phyloP scores from a whole-genome alignment of 2,113 vertebrate species.

The Pteropus alecto region DNA sequence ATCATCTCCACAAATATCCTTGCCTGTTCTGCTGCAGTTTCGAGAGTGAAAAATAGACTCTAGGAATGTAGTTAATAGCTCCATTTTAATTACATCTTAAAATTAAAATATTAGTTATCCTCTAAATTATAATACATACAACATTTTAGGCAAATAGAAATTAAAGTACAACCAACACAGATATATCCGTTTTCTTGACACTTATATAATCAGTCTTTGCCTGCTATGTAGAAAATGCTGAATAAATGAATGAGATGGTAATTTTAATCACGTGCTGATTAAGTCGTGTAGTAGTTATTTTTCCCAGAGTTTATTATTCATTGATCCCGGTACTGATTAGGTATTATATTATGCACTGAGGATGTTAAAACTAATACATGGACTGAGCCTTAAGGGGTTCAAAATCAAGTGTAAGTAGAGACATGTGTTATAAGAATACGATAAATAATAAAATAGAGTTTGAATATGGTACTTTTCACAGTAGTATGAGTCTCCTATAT shows the following conservation, averaged over 20 bases:
- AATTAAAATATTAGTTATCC: neutral
- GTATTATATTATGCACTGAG: neutral
- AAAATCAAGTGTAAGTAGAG: neutral
- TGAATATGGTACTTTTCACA: neutral
- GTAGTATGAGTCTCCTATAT: neutral
- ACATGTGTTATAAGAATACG: neutral
- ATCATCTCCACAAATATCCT: neutral
- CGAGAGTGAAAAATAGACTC: neutral
- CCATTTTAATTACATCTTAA: neutral
- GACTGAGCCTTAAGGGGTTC: accelerated
- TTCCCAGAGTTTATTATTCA: neutral
- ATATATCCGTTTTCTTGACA: neutral
- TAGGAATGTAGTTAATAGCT: neutral
- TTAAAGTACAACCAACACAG: neutral
- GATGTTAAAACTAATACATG: neutral
- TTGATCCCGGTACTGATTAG: neutral
- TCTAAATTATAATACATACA: neutral
- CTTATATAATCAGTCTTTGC: neutral
- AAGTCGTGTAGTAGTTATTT: neutral
- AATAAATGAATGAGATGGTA: neutral
- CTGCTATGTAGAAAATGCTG: neutral
- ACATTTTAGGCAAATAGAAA: neutral
- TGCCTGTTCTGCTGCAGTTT: neutral
- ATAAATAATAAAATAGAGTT: neutral
- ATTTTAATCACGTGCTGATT: neutral